Percentiles rank a stretch among this genome's conserved stretches.
phyloP scores from a whole-genome alignment of 1,140 invertebrate species.

The Megathymus violae region DNA sequence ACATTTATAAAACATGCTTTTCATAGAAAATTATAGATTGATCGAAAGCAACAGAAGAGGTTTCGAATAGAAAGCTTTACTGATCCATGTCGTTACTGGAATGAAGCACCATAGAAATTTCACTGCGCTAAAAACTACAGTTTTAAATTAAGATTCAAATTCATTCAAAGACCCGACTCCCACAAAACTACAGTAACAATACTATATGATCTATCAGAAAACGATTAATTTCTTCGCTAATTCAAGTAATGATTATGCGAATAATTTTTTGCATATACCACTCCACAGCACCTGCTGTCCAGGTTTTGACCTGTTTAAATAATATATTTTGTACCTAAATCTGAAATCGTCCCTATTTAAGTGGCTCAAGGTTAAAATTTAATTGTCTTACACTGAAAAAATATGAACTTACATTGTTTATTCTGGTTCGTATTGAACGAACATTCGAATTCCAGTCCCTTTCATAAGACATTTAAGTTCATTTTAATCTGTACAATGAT shows the following conservation, averaged over 20 bases:
- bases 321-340: not conserved
- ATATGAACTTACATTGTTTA: conserved; percentile 22
- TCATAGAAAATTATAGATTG: too few relatives aligned
- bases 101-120: too few relatives aligned
- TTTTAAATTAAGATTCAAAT: too few relatives aligned
- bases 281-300: conserved; percentile 31
- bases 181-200: too few relatives aligned
- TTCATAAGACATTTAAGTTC: conserved; percentile 3
- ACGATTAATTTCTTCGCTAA: too few relatives aligned
- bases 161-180: too few relatives aligned
- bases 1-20: too few relatives aligned
- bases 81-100: too few relatives aligned
- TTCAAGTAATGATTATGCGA: not conserved
- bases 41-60: too few relatives aligned
- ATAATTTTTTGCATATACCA: conserved; percentile 26
- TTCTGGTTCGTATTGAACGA: not conserved
- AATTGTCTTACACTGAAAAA: conserved; percentile 4
- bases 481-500: conserved; percentile 11
- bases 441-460: conserved; percentile 4
- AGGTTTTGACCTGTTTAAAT: conserved; percentile 29
- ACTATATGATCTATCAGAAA: too few relatives aligned
- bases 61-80: too few relatives aligned
- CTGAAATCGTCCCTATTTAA: conserved; percentile 4
- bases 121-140: too few relatives aligned
- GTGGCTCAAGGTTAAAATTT: not conserved